A percentile compares a stretch with the other conserved stretches of the same genome.
Conservation (phyloP, 1,140 invertebrate genomes). For the Eurytemora carolleeae region DNA sequence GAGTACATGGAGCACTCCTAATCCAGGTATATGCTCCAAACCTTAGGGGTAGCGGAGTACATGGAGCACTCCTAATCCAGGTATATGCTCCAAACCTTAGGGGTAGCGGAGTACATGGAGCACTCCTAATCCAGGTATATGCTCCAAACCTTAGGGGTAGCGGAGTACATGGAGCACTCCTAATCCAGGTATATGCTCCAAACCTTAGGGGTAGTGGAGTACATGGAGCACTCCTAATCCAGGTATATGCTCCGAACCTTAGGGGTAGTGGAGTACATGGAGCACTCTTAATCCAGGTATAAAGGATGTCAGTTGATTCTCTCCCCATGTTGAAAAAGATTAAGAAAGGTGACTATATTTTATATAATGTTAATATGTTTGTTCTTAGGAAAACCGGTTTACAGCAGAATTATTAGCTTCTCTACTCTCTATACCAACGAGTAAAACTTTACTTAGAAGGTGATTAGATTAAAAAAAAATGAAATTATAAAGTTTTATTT, state of each 20-base stretch:
- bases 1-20: conserved; percentile 80
- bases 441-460: conserved; percentile 43
- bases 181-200: too few species aligned
- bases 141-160: conserved; percentile 83
- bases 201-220: too few species aligned
- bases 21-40: conserved; percentile 88
- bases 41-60: conserved; percentile 67
- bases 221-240: background rate
- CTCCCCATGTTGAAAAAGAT: background rate
- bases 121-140: conserved; percentile 86
- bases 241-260: background rate
- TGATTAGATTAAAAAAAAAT: conserved; percentile 42
- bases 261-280: background rate
- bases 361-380: background rate
- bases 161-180: conserved; percentile 70
- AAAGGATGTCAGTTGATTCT: background rate
- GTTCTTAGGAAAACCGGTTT: conserved; percentile 70
- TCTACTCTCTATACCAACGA: conserved; percentile 75
- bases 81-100: conserved; percentile 92
- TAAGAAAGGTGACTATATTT: background rate
- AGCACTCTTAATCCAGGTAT: background rate
- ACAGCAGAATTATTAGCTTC: conserved; percentile 81
- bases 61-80: conserved; percentile 78
- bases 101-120: conserved; percentile 75
- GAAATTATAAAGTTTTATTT: background rate